Evolutionary conservation across 2,888 invertebrate genomes (phyloP).

Genomic region (Ecliptopera silaceata): DNA sequence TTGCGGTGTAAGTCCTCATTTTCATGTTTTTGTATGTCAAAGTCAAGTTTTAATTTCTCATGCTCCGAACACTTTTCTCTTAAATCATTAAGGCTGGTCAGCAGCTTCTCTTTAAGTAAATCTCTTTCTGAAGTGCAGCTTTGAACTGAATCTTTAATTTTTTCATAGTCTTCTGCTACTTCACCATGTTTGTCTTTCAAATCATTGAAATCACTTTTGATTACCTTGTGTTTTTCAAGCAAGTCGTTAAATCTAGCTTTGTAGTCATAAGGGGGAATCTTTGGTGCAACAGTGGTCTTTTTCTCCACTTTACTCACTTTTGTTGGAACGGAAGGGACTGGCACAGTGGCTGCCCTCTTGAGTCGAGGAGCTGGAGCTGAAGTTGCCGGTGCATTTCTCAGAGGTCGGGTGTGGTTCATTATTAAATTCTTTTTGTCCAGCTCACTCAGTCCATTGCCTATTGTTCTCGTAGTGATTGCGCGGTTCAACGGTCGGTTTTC

Average conservation of each 20-base stretch:
- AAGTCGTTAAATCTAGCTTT: conserved; percentile 85
- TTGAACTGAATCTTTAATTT: conserved; percentile 66
- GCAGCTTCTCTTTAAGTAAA: conserved; percentile 64
- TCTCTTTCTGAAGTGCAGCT: conserved; percentile 60
- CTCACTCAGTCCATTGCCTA: conserved; percentile 67
- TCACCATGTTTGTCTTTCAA: conserved; percentile 79
- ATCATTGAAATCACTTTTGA: conserved; percentile 79
- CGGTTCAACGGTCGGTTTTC: conserved; percentile 67
- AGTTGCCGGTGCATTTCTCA: conserved; percentile 44
- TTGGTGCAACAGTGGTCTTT: conserved; percentile 74
- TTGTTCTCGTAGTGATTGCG: conserved; percentile 51
- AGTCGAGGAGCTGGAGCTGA: conserved; percentile 58
- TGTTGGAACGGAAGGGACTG: conserved; percentile 52
- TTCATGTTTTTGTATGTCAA: conserved; percentile 69
- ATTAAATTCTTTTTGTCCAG: conserved; percentile 68
- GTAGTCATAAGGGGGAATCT: conserved; percentile 85
- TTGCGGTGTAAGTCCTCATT: conserved; percentile 70
- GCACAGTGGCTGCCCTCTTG: conserved; percentile 67
- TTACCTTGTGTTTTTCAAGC: conserved; percentile 81
- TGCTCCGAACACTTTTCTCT: conserved; percentile 60
- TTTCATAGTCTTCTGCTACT: conserved; percentile 78
- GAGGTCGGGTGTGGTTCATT: conserved; percentile 69
- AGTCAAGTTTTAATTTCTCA: conserved; percentile 69
- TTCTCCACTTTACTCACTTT: conserved; percentile 68
- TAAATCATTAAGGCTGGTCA: conserved; percentile 62